phyloP scores from a whole-genome alignment of 2,113 vertebrate species.

The Galeopterus variegatus region DNA sequence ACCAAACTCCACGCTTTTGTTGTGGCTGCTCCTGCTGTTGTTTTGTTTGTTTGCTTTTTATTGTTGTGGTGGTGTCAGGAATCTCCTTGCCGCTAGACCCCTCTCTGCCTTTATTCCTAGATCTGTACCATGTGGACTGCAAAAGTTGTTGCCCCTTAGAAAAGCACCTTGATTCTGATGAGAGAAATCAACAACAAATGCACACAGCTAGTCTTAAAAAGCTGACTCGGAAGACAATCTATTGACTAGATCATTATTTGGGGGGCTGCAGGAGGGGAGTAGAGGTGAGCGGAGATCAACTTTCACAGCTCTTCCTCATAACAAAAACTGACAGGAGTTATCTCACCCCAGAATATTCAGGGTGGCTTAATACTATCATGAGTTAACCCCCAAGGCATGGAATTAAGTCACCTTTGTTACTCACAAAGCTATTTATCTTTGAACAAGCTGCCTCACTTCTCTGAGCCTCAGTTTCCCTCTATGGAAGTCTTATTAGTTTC shows the following conservation, averaged over 20 bases:
- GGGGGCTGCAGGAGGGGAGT: fast-evolving
- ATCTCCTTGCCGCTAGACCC: too few species aligned
- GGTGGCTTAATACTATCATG: fast-evolving
- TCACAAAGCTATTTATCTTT: not conserved
- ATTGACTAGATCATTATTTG: fast-evolving
- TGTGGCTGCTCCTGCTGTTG: too few species aligned
- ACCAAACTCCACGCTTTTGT: not conserved
- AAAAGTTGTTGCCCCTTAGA: not conserved
- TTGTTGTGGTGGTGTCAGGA: fast-evolving
- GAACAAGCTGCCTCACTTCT: not conserved
- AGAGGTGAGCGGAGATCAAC: not conserved
- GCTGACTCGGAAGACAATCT: not conserved
- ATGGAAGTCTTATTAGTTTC: not conserved
- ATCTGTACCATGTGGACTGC: fast-evolving
- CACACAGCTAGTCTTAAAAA: not conserved
- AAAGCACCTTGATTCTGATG: not conserved
- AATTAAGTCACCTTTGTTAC: not conserved
- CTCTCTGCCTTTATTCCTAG: not conserved
- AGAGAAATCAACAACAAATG: not conserved
- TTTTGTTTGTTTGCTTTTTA: not conserved
- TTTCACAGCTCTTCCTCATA: not conserved
- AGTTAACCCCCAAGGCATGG: not conserved
- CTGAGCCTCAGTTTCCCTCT: not conserved
- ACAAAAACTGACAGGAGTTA: fast-evolving
- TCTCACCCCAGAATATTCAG: not conserved